Evolutionary conservation across 1,140 invertebrate genomes (phyloP).

Genomic region (Physella acuta): DNA sequence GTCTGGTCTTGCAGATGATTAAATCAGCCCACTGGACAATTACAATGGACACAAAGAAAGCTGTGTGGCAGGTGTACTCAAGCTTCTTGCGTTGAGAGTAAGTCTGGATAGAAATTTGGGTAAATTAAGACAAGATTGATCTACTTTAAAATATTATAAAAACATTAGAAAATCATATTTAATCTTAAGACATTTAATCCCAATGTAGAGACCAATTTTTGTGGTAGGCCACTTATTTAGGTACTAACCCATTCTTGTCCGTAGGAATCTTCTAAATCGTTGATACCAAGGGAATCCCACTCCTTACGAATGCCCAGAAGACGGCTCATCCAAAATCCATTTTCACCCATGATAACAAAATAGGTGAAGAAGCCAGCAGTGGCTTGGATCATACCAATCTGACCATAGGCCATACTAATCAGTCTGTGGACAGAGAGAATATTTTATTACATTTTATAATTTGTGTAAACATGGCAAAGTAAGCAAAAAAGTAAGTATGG

Average conservation of each 20-base stretch:
- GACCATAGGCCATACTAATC: constrained; percentile 84
- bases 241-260: constrained; percentile 98
- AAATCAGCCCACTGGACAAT: constrained; percentile 98
- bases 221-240: background rate
- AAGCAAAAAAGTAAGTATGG: too few relatives aligned
- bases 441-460: too few relatives aligned
- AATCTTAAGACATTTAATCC: background rate
- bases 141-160: too few relatives aligned
- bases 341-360: constrained; percentile 98
- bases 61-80: constrained; percentile 97
- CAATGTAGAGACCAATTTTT: background rate
- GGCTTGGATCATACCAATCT: constrained; percentile 99
- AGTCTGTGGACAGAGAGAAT: too few relatives aligned
- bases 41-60: constrained; percentile 97
- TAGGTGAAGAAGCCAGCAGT: constrained; percentile 98
- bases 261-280: constrained; percentile 94
- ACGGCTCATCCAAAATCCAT: constrained; percentile 85
- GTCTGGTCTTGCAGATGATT: constrained; percentile 96
- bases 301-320: constrained; percentile 89
- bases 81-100: constrained; percentile 92
- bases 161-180: background rate
- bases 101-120: constrained; percentile 78
- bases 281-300: constrained; percentile 95
- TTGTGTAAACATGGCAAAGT: too few relatives aligned
- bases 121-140: too few relatives aligned